Evolutionary conservation across 2,797 vertebrate species (phyloP).

Genomic region (Leontocebus nigricollis): DNA sequence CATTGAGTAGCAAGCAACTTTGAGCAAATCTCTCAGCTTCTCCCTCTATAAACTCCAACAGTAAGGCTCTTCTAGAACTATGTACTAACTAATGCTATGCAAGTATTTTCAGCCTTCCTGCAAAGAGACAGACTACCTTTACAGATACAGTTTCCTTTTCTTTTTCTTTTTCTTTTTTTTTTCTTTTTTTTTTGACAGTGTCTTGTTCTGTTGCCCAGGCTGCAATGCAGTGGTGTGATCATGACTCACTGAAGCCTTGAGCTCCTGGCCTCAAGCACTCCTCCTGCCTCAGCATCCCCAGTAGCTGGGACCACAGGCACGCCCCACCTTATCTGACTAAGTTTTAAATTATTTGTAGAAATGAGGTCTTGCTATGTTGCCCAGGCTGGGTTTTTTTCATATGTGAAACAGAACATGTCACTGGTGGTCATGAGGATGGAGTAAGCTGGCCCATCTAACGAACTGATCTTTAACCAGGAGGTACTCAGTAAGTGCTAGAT

Average conservation of each 20-base stretch:
- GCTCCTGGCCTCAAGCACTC: background rate
- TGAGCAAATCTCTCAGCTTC: too few species aligned
- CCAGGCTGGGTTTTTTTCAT: background rate
- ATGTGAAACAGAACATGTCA: background rate
- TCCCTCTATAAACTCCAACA: too few species aligned
- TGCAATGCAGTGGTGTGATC: background rate
- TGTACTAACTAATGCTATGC: too few species aligned
- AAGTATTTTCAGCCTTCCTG: too few species aligned
- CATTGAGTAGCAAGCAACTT: too few species aligned
- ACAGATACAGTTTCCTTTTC: too few species aligned
- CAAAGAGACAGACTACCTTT: too few species aligned
- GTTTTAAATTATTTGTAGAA: background rate
- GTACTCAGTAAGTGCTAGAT: background rate
- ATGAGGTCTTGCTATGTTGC: background rate
- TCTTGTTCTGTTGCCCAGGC: background rate
- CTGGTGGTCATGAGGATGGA: background rate
- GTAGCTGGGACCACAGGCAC: too few species aligned
- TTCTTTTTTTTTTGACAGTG: too few species aligned
- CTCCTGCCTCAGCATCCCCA: background rate
- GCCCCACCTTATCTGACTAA: background rate
- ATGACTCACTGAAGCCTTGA: background rate
- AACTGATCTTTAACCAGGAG: background rate
- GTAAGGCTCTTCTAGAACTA: too few species aligned
- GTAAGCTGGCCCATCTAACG: background rate
- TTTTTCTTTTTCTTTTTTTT: too few species aligned